Conservation (phyloP, 2,888 invertebrate genomes). For the Drosophila macrospina region DNA sequence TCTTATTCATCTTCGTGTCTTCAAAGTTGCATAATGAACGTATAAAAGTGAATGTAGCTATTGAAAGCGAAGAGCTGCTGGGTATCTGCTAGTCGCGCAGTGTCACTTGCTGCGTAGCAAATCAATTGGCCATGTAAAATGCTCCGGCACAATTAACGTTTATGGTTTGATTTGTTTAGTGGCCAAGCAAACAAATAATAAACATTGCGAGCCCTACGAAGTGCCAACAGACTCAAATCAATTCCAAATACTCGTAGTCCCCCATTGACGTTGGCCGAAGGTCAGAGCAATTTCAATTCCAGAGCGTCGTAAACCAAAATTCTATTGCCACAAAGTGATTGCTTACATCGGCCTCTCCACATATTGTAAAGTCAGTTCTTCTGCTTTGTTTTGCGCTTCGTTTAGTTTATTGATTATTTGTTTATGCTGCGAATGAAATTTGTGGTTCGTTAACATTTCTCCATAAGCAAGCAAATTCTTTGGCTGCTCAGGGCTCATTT, state of each 20-base stretch:
- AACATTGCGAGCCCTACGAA: conserved; percentile 69
- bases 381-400: conserved; percentile 6
- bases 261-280: conserved; percentile 49
- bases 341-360: conserved; percentile 5
- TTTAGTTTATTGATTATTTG: conserved; percentile 48
- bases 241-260: conserved; percentile 42
- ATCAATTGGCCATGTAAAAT: conserved; percentile 78
- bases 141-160: conserved; percentile 70
- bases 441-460: conserved; percentile 54
- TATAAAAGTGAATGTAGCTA: not conserved
- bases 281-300: conserved; percentile 61
- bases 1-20: not conserved
- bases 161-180: conserved; percentile 77
- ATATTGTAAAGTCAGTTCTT: conserved; percentile 21
- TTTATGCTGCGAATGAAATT: conserved; percentile 66
- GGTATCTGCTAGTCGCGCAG: conserved; percentile 12
- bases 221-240: conserved; percentile 58
- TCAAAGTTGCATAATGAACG: not conserved
- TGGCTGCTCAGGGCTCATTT: conserved; percentile 41
- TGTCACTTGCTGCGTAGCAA: conserved; percentile 37
- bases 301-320: conserved; percentile 44
- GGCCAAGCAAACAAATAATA: conserved; percentile 63
- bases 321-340: conserved; percentile 50
- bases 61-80: not conserved
- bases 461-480: conserved; percentile 70